Evolutionary conservation across 1,140 invertebrate genomes (phyloP).

Genomic region (Diorhabda elongata): DNA sequence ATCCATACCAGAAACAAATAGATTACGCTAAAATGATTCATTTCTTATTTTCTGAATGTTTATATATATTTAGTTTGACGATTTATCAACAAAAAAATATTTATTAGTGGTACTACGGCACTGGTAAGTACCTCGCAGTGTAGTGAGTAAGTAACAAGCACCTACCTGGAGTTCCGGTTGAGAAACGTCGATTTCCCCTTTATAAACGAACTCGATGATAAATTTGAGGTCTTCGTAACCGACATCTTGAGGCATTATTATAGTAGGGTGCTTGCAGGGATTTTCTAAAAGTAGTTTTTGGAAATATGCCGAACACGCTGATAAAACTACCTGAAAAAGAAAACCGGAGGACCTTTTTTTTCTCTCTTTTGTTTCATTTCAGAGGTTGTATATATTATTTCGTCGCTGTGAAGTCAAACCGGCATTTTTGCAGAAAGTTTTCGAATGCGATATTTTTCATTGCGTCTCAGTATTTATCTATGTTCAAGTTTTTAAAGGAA

Average conservation of each 20-base stretch:
- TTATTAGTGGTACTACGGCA: too few species aligned
- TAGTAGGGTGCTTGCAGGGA: constrained; percentile 71
- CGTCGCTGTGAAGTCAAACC: too few species aligned
- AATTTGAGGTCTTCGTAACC: constrained; percentile 75
- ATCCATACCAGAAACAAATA: too few species aligned
- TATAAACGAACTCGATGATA: constrained; percentile 79
- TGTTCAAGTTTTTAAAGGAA: too few species aligned
- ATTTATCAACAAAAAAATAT: too few species aligned
- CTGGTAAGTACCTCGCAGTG: too few species aligned
- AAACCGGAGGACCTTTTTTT: not conserved
- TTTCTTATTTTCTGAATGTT: too few species aligned
- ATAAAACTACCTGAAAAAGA: constrained; percentile 62
- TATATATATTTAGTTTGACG: too few species aligned
- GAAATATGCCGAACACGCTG: constrained; percentile 70
- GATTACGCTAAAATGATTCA: too few species aligned
- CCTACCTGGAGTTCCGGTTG: constrained; percentile 71
- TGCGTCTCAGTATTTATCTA: too few species aligned
- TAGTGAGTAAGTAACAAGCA: not conserved
- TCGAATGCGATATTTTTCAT: too few species aligned
- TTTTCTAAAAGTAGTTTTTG: constrained; percentile 66
- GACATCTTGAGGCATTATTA: constrained; percentile 74
- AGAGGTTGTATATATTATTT: not conserved
- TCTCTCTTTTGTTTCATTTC: not conserved
- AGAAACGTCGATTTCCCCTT: constrained; percentile 74
- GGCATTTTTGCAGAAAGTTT: too few species aligned